Evolutionary conservation across 2,113 vertebrate genomes (phyloP), one percentile per base, ranked within the genome.

Genomic region (Salvelinus alpinus): DNA sequence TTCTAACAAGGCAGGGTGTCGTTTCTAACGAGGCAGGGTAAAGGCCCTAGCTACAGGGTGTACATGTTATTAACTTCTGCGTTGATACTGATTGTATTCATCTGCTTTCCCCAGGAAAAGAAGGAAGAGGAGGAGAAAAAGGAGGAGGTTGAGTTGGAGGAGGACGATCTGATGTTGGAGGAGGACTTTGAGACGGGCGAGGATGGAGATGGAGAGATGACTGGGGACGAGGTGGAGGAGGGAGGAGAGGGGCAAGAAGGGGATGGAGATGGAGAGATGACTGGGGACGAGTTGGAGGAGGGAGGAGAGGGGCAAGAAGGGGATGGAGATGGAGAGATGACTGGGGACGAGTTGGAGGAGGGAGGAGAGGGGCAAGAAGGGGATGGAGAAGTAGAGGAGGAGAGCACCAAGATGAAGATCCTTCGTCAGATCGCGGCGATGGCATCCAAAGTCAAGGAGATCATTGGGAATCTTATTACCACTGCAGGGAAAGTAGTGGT

Each of bases 401-500:
- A 93, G 83, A 92, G 91, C 71, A 88, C 94, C 74, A 96, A 92
- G 74, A 86, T 93, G 79, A 96, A 93, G 82, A 60, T 97, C 31
- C 88, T 97, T 71, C 91, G 94, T 60, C 93, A 93, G 89, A 86
- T 98, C 1, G 94, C 95, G 65, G 91, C 74, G 0, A 22, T 96
- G 70, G 94, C 96, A 47, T 94, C 93, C 80, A 95, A 80, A 91
- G 87, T 95, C 51, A 96, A 96, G 78, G 92, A 95, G 79, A 94
- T 96, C 81, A 88, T 97, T 84, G 96, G 95, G 83, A 92, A 94
- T 84, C 94, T 96, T 89, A 96, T 95, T 70, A 94, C 94, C 24
- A 96, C 94, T 0, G 96, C 96, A 73, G 96, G 96, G 75, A 96
- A 95, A 90, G 93, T 97, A 75, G 94, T 99, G 73, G 93, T 98